Conservation (phyloP, 2,888 invertebrate species). For the Melanchra persicariae region DNA sequence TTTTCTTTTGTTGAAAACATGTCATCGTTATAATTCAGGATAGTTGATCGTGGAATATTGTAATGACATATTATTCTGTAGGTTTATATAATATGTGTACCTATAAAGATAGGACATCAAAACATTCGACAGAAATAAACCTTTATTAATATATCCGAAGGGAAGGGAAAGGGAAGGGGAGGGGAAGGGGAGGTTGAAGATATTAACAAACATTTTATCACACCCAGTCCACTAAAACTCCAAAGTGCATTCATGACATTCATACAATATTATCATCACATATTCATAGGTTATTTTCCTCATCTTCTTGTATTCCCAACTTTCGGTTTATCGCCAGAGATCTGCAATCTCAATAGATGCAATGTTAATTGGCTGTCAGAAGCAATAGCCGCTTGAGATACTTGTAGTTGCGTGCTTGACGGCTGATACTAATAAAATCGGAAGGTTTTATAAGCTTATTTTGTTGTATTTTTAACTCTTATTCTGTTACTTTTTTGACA, state of each 20-base stretch:
- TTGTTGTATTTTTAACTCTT: background rate
- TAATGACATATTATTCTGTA: background rate
- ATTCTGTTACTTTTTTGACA: no score
- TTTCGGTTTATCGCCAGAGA: constrained; percentile 63
- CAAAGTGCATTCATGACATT: background rate
- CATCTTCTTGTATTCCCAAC: constrained; percentile 13
- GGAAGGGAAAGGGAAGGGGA: no score
- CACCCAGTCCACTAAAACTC: background rate
- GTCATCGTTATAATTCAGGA: background rate
- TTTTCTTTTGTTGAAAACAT: constrained; percentile 7
- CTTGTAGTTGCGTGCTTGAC: constrained; percentile 51
- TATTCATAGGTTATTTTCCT: background rate
- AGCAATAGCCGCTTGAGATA: constrained; percentile 61
- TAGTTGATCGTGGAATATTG: background rate
- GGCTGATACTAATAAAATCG: constrained; percentile 40
- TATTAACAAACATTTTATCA: no score
- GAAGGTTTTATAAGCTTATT: background rate
- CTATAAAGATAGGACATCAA: no score
- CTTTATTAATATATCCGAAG: no score
- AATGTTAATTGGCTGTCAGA: constrained; percentile 77
- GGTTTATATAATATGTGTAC: no score
- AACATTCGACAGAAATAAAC: no score
- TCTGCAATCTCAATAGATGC: constrained; percentile 69
- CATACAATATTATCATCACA: background rate
- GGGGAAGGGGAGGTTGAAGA: no score